These are phyloP conservation scores for Mesochorus sp. DNA, from an alignment of 2,888 invertebrate genomes.

Conservation along the genomic window DNA sequence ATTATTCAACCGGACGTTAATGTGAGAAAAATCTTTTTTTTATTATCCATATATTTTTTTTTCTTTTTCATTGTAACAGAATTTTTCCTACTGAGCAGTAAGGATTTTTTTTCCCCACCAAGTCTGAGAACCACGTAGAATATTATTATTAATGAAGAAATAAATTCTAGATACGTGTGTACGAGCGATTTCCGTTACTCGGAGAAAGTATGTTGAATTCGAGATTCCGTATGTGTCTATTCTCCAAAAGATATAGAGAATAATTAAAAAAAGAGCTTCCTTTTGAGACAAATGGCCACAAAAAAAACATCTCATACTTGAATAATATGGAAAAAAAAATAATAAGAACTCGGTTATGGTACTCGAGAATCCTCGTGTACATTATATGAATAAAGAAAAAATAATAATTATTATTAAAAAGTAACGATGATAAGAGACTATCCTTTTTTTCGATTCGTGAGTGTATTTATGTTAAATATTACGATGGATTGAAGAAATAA, in stretches of 20 bases:
- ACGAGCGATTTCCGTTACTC: no score
- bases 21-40: no score
- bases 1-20: no score
- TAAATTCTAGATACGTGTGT: no score
- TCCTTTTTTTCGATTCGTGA: conserved; percentile 14
- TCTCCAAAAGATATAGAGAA: conserved; percentile 33
- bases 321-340: conserved; percentile 24
- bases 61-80: no score
- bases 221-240: conserved; percentile 56
- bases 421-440: conserved; percentile 29
- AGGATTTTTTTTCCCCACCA: no score
- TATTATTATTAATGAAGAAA: no score
- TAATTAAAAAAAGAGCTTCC: conserved; percentile 54
- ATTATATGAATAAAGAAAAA: conserved; percentile 4
- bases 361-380: not conserved
- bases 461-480: not conserved
- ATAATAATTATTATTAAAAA: conserved; percentile 19
- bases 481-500: not conserved
- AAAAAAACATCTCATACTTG: conserved; percentile 24
- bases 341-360: no score
- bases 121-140: no score
- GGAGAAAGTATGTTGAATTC: conserved; percentile 19
- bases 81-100: no score
- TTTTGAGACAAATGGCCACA: conserved; percentile 31
- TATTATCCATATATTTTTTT: no score